phyloP scores from a whole-genome alignment of 2,797 vertebrate species.

The Dendrocincla tyrannina region DNA sequence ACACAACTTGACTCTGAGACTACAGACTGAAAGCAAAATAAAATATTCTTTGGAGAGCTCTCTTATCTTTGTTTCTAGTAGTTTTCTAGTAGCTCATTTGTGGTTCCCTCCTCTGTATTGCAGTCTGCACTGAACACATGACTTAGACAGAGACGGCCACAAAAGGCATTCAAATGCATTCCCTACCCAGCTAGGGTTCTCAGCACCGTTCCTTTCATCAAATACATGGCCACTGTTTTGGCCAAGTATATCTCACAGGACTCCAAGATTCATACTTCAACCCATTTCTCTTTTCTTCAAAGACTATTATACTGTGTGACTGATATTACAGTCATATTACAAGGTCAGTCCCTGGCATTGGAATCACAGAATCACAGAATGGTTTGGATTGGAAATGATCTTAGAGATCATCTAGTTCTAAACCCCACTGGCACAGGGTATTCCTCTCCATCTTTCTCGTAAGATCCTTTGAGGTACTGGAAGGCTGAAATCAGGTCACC shows the following conservation, averaged over 20 bases:
- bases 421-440: not conserved
- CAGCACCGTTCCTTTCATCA: not conserved
- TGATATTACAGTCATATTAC: not conserved
- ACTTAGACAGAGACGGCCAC: not conserved
- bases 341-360: not conserved
- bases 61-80: not conserved
- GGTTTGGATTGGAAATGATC: not conserved
- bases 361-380: not conserved
- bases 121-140: not conserved
- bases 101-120: not conserved
- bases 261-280: not conserved
- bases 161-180: not conserved
- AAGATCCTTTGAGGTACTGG: not conserved
- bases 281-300: not conserved
- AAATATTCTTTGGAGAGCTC: not conserved
- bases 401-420: not conserved
- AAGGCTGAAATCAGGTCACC: not conserved
- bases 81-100: not conserved
- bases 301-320: not conserved
- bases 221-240: not conserved
- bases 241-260: not conserved
- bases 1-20: not conserved
- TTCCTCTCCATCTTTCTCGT: not conserved
- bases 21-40: not conserved
- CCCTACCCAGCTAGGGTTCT: not conserved